Conservation (phyloP, 2,113 vertebrate species). For the Elanus axillaris region DNA sequence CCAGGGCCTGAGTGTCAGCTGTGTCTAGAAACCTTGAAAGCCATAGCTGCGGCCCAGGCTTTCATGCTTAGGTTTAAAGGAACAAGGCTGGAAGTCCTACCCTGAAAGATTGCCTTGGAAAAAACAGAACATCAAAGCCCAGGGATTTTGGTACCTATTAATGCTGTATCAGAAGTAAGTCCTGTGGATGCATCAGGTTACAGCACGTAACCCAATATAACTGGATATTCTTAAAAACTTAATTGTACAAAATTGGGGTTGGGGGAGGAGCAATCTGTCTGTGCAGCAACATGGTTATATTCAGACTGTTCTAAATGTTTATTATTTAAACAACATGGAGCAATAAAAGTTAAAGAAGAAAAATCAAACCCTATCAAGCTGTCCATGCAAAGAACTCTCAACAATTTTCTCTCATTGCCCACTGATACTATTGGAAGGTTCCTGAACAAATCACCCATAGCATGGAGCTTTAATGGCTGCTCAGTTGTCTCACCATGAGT, state of each 20-base stretch:
- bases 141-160: not conserved
- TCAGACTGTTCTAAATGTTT: not conserved
- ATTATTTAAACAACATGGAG: not conserved
- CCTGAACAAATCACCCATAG: not conserved
- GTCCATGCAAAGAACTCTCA: not conserved
- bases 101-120: not conserved
- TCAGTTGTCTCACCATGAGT: not conserved
- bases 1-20: not conserved
- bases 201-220: not conserved
- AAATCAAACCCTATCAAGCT: not conserved
- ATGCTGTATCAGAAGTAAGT: not conserved
- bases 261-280: not conserved
- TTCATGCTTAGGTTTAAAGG: not conserved
- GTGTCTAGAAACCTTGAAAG: not conserved
- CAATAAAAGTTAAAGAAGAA: not conserved
- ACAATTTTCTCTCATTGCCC: not conserved
- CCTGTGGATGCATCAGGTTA: not conserved
- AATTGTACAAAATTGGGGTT: not conserved
- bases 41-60: not conserved
- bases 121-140: not conserved
- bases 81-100: not conserved
- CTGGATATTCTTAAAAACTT: not conserved
- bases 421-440: not conserved
- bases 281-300: not conserved
- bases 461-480: not conserved